Base-by-base conservation (phyloP, 2,888 invertebrate species). In the Taphrorychus bicolor region DNA sequence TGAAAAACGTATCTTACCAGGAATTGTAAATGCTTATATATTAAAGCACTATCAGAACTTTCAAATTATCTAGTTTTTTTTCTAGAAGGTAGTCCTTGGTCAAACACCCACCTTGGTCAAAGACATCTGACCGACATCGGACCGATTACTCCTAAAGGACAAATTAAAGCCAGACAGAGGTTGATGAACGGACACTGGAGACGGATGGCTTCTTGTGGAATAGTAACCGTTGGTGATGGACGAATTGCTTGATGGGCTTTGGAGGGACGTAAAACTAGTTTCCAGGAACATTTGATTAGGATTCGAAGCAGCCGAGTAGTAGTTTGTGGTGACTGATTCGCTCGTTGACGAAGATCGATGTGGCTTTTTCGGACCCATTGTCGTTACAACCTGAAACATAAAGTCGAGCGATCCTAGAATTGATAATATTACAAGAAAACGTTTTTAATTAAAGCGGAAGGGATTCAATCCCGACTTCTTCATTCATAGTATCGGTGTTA, bases 311-410 rank as follows among this genome's bases (percentile, higher is more conserved):
- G 75, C 69, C 7, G 75, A 72, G 40, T 63, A 69, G 42, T 73
- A 75, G 48, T 74, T 73, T 40, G 75, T 72, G 5, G 17, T 45
- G 16, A 72, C 71, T 48, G 69, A 53, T 53, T 75, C 75, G 70
- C 82, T 72, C 82, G 83, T 77, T 77, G 82, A 81, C 22, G 80
- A 76, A 51, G 83, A 77, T 52, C 91, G 85, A 79, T 90, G 90
- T 9, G 93, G 93, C 81, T 93, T 93, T 69, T 89, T 87, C 71
- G 93, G 92, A 54, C 93, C 93, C 80, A 90, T 86, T 75, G 91
- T 88, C 71, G 89, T 89, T 88, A 91, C 87, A 88, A 91, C 91
- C 91, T 91, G 71, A 5, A 73, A 74, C 22, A 61, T 5, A 45
- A 45, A 14, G 32, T 32, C 32, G 11, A 32, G 11, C 11, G 11